Evolutionary conservation across 2,888 invertebrate genomes (phyloP).

Genomic region (Cephus pygmeus): DNA sequence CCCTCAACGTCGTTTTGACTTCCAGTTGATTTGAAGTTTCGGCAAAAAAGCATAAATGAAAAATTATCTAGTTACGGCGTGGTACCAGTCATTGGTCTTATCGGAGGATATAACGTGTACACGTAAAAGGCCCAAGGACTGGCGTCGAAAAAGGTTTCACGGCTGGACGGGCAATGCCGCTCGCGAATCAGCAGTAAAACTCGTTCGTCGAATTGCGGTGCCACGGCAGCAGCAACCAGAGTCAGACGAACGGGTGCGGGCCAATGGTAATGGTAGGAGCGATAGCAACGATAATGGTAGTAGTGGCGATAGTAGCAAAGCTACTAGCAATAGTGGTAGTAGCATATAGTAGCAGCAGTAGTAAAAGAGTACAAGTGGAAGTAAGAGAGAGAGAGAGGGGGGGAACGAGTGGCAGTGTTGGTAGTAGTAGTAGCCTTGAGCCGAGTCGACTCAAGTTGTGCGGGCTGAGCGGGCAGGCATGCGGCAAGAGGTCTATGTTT

Average conservation of each 20-base stretch:
- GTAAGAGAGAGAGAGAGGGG: background rate
- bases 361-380: background rate
- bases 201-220: background rate
- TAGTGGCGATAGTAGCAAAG: background rate
- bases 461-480: slow-evolving; percentile 16
- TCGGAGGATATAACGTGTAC: background rate
- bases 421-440: slow-evolving; percentile 41
- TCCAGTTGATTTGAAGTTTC: background rate
- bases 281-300: background rate
- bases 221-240: background rate
- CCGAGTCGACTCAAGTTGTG: slow-evolving; percentile 16
- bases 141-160: background rate
- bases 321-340: background rate
- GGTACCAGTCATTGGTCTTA: background rate
- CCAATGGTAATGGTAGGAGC: background rate
- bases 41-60: background rate
- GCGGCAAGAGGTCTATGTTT: slow-evolving; percentile 52
- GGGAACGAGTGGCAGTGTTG: too few relatives aligned
- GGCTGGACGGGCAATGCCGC: background rate
- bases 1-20: background rate
- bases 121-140: background rate
- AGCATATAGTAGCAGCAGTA: background rate
- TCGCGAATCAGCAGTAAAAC: slow-evolving; percentile 2
- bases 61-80: background rate
- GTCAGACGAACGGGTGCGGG: background rate